These are phyloP conservation scores for Actinia tenebrosa DNA, from an alignment of 64 coral and sea anemone genomes.

Conservation along the genomic window DNA sequence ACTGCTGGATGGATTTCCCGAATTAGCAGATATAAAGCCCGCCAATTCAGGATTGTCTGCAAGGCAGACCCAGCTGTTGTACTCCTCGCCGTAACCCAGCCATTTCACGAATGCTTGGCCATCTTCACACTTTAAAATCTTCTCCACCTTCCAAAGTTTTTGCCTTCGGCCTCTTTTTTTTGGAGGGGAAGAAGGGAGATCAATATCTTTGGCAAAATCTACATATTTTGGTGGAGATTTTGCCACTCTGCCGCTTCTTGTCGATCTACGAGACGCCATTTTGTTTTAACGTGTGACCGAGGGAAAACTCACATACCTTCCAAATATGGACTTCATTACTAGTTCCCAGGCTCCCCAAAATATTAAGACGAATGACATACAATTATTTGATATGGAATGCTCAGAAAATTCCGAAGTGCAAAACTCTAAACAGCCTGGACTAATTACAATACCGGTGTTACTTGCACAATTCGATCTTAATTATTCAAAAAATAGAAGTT, in stretches of 20 bases:
- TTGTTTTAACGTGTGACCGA: background rate
- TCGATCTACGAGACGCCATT: background rate
- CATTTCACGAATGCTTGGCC: background rate
- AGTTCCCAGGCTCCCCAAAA: background rate
- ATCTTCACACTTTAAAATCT: background rate
- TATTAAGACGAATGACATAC: background rate
- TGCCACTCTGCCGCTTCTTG: background rate
- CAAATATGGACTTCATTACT: background rate
- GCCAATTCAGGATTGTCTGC: constrained; percentile 5
- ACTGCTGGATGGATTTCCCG: constrained; percentile 3
- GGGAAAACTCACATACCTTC: background rate
- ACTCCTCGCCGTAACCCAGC: background rate
- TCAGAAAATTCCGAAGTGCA: too few species aligned
- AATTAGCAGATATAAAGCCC: background rate
- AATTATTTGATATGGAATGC: background rate
- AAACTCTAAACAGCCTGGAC: too few species aligned
- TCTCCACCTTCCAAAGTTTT: background rate
- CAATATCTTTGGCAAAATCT: background rate
- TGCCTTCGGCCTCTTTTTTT: background rate
- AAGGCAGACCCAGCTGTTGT: background rate
- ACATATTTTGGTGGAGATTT: background rate
- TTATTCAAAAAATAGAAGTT: too few species aligned
- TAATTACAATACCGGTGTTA: too few species aligned
- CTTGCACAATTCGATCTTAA: too few species aligned
- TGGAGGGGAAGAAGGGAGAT: background rate